Base-by-base conservation (phyloP, 2,888 invertebrate species). In the Melinaea marsaeus region DNA sequence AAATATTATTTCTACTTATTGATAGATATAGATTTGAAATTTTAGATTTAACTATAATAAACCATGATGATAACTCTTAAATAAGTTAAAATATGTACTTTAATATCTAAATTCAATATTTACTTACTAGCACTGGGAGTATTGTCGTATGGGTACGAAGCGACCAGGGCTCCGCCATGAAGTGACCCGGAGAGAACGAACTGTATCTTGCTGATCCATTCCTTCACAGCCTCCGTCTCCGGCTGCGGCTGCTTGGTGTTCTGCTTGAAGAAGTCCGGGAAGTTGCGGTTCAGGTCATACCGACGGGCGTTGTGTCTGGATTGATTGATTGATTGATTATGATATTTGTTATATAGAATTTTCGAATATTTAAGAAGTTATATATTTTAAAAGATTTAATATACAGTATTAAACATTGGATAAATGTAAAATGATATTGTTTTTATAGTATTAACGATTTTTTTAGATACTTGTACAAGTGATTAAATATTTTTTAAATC, bases 81-180 rank as follows among this genome's bases (percentile, higher is more conserved):
- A 22, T 22, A 22, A 7, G 37, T 37, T 2, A 37, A 37, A 37
- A 37, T 37, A 1, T 22, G 1, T 22, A 22, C 22, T 22, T 37
- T 37, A 46, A n/a, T 32, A 47, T 51, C 11, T 55, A n/a, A 13
- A 57, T n/a, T 13, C 33, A 33, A 62, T 35, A 57, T 60, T 71
- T 71, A 75, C 65, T 95, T 95, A 97, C 97, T 95, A 86, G 97
- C 95, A 91, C 95, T 97, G 32, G 97, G 97, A 4, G 97, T 97
- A 84, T 98, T 98, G 85, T 99, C 99, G 84, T 96, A 99, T 0
- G 99, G 99, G 85, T 99, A 99, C 77, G 98, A 98, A 55, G 98
- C 99, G 13, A 99, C 98, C 67, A 99, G 90, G 1, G 97, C 97
- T 55, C 99, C 99, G 0, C 98, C 98, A 82, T 99, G 99, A 61